Evolutionary conservation across 2,113 vertebrate genomes (phyloP), one percentile per base, ranked within the genome.

Genomic region (Odontophorus gujanensis): DNA sequence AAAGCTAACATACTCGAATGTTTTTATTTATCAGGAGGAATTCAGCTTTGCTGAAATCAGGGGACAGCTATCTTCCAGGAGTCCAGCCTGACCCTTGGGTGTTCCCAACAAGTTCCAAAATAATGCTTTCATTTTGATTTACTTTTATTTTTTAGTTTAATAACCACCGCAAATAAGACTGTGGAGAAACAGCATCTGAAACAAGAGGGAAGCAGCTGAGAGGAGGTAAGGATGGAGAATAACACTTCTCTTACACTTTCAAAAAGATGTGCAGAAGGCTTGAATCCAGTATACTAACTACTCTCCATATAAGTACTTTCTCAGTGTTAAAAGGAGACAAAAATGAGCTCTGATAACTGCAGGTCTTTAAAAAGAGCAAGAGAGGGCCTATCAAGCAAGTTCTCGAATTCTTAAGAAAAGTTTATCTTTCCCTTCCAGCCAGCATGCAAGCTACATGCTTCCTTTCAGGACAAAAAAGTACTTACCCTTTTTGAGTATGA

Each of bases 401-500:
- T 53, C 8, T 53, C 42, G 26, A 75, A 75, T 81, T 83, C 67
- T 66, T 65, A 72, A 85, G 81, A 59, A 80, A 81, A 62, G 32
- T 68, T 78, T 61, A 65, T 87, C 66, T 88, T 88, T 73, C n/a
- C 40, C 78, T 95, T 88, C 57, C 80, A 86, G 51, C 51, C 50
- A 72, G 73, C 58, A 16, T 91, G 92, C 87, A 74, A 81, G 76
- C 72, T 18, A 13, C 89, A 89, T 77, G 50, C 67, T 73, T 87
- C 59, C 89, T 80, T 92, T 95, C 85, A 73, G 90, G 85, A 76
- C 87, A 92, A 92, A 85, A 59, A 81, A 87, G 76, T 71, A 57
- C 61, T 90, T 85, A n/a, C 36, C 40, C 76, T 86, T 87, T 93
- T 57, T 50, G 34, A 65, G 51, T 90, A 57, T 91, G 94, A 93